These are phyloP conservation scores for Neosilurus mollespiculum DNA, from an alignment of 2,797 vertebrate species.

Conservation along the genomic window DNA sequence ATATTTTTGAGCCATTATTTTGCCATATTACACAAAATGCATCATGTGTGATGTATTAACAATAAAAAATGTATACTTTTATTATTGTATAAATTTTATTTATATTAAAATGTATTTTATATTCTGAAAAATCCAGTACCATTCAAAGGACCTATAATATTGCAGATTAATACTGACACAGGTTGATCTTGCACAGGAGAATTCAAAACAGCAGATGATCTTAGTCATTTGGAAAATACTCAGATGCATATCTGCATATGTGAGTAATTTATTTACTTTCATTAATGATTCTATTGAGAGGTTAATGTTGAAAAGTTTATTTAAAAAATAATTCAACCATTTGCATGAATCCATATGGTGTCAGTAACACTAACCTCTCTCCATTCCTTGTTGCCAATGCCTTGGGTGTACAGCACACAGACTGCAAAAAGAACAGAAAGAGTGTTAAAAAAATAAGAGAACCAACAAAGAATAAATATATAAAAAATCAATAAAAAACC, in stretches of 20 bases:
- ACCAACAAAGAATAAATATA: conserved; percentile 18
- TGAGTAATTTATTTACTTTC: conserved; percentile 9
- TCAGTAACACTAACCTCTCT: conserved; percentile 84
- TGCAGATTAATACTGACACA: conserved; percentile 2
- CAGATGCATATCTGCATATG: conserved; percentile 11
- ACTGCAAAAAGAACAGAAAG: conserved; percentile 76
- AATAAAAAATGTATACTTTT: too few relatives aligned
- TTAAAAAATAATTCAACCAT: conserved; percentile 53
- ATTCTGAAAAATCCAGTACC: background rate
- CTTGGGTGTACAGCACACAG: conserved; percentile 96
- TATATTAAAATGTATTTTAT: background rate
- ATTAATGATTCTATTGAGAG: background rate
- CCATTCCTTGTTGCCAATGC: conserved; percentile 96
- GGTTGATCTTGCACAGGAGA: background rate
- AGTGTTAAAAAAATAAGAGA: conserved; percentile 28
- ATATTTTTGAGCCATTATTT: background rate
- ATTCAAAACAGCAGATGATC: background rate
- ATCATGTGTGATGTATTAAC: too few relatives aligned
- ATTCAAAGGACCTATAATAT: conserved; percentile 5
- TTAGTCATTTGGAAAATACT: background rate
- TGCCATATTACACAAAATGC: background rate
- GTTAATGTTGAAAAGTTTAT: conserved; percentile 58
- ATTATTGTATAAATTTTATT: too few relatives aligned
- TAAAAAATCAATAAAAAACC: background rate
- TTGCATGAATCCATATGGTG: conserved; percentile 66